Evolutionary conservation across 2,113 vertebrate genomes (phyloP).

Genomic region (Salvelinus alpinus): DNA sequence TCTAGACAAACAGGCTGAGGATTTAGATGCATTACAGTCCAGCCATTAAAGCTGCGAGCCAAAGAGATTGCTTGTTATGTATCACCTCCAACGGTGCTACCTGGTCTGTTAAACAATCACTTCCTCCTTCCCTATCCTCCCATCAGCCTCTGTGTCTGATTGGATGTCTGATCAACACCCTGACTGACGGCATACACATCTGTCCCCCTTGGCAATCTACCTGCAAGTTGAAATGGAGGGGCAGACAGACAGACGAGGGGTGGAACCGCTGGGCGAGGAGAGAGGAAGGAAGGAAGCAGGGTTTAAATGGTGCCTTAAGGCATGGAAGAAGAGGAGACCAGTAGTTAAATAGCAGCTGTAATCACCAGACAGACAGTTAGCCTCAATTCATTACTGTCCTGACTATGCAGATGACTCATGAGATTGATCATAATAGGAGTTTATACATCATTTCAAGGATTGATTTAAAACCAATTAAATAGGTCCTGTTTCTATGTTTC

Average conservation of each 20-base stretch:
- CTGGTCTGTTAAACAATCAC: not conserved
- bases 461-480: not conserved
- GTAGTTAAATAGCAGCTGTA: slow-evolving; percentile 32
- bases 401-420: not conserved
- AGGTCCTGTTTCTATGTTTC: not conserved
- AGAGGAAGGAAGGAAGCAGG: slow-evolving; percentile 29
- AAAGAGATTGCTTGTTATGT: not conserved
- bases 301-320: slow-evolving; percentile 49
- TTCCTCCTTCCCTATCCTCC: slow-evolving; percentile 10
- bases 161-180: slow-evolving; percentile 38
- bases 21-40: not conserved
- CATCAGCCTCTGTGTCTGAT: slow-evolving; percentile 20
- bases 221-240: slow-evolving; percentile 59
- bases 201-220: slow-evolving; percentile 55
- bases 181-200: slow-evolving; percentile 46
- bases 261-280: slow-evolving; percentile 33
- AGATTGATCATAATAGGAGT: not conserved
- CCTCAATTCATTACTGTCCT: slow-evolving; percentile 20
- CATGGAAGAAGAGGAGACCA: slow-evolving; percentile 52
- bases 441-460: not conserved
- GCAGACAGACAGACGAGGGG: slow-evolving; percentile 26
- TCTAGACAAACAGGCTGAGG: too few relatives aligned
- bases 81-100: not conserved
- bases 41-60: not conserved
- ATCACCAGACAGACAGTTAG: slow-evolving; percentile 34